Evolutionary conservation across 2,113 vertebrate species (phyloP).

Genomic region (Oncorhynchus clarkii): DNA sequence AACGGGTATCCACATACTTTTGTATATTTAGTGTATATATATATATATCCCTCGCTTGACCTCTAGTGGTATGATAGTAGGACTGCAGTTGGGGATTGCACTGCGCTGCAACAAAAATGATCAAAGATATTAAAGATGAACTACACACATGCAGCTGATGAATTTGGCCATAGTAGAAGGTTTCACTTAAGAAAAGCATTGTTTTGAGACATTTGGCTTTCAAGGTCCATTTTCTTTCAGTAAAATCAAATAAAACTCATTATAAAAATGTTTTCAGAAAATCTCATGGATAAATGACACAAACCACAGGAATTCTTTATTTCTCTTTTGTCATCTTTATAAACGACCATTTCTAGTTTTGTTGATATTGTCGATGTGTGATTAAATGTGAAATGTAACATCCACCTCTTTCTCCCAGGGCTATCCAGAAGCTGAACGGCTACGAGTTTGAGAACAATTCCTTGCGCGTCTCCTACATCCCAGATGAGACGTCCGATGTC

Average conservation of each 20-base stretch:
- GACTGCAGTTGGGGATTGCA: conserved; percentile 2
- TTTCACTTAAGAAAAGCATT: background rate
- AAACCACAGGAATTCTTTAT: too few species aligned
- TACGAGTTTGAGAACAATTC: conserved; percentile 91
- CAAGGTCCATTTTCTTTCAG: too few species aligned
- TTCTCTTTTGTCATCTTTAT: too few species aligned
- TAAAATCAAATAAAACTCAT: too few species aligned
- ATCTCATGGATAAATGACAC: too few species aligned
- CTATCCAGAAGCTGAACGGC: conserved; percentile 92
- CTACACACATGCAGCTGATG: background rate
- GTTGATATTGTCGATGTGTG: too few species aligned
- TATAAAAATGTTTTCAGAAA: too few species aligned
- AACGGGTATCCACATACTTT: background rate
- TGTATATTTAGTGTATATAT: background rate
- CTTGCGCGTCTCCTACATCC: conserved; percentile 90
- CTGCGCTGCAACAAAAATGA: background rate
- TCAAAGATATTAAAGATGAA: background rate
- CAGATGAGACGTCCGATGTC: conserved; percentile 79
- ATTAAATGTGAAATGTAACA: background rate
- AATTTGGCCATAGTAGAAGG: too few species aligned
- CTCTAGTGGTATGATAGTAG: conserved; percentile 33
- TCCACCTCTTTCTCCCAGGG: conserved; percentile 64
- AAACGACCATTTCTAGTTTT: too few species aligned
- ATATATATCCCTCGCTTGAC: conserved; percentile 22
- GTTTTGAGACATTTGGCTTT: too few species aligned